phyloP scores from a whole-genome alignment of 2,797 vertebrate species.

The Hozukius guyotensis region DNA sequence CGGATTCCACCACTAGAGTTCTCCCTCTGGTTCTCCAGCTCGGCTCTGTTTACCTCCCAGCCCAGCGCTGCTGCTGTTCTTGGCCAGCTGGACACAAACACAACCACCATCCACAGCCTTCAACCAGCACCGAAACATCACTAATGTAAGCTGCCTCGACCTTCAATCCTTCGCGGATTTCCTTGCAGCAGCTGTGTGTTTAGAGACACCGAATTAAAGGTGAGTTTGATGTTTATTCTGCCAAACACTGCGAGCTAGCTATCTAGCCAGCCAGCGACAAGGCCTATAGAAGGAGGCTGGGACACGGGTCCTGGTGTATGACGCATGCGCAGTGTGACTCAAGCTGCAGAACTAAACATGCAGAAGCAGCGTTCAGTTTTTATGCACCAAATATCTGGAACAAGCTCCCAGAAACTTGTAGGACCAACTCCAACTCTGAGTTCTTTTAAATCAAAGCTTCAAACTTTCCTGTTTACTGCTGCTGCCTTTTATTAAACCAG shows the following conservation, averaged over 20 bases:
- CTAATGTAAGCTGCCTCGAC: conserved; percentile 75
- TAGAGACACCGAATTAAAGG: conserved; percentile 69
- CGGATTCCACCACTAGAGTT: not conserved
- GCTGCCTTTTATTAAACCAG: no score
- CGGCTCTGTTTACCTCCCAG: conserved; percentile 75
- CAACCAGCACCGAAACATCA: conserved; percentile 55
- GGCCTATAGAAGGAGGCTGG: no score
- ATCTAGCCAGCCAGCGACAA: not conserved
- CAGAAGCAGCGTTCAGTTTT: no score
- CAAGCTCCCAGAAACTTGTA: no score
- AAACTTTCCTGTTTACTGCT: no score
- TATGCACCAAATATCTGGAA: no score
- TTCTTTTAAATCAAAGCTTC: no score
- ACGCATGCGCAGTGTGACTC: no score
- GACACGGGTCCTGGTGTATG: no score
- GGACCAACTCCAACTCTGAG: no score
- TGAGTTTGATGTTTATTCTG: conserved; percentile 47
- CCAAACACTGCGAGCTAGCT: conserved; percentile 35
- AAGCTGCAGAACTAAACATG: no score
- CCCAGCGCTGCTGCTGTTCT: conserved; percentile 53
- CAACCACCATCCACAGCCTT: conserved; percentile 33
- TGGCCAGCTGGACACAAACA: conserved; percentile 67
- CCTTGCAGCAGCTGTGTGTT: conserved; percentile 56
- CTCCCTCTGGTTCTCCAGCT: conserved; percentile 5
- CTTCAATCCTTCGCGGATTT: conserved; percentile 60